Evolutionary conservation across 2,797 vertebrate species (phyloP).

Genomic region (Gastrophryne carolinensis): DNA sequence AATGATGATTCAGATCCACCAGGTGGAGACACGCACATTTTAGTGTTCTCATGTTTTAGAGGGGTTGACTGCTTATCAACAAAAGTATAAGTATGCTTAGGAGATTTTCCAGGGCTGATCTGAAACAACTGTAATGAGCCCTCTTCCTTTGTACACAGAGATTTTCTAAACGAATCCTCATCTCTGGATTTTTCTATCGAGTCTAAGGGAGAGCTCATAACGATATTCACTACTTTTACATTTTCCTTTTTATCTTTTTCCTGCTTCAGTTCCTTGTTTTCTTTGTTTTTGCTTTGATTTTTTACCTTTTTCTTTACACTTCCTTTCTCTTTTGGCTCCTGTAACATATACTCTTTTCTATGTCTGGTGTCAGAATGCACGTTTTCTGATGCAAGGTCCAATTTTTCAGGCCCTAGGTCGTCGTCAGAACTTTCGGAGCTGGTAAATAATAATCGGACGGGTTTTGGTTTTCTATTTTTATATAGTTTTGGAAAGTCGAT

Average conservation of each 20-base stretch:
- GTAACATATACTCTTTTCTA: constrained; percentile 80
- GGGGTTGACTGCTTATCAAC: constrained; percentile 87
- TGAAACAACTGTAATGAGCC: constrained; percentile 94
- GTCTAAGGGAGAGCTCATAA: constrained; percentile 74
- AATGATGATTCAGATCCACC: constrained; percentile 77
- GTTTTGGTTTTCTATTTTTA: constrained; percentile 89
- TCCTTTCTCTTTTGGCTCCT: constrained; percentile 90
- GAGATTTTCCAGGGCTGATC: constrained; percentile 88
- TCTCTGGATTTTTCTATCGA: constrained; percentile 84
- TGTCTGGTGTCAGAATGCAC: constrained; percentile 76
- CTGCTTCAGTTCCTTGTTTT: constrained; percentile 89
- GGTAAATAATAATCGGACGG: constrained; percentile 81
- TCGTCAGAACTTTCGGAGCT: constrained; percentile 95
- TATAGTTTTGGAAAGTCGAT: constrained; percentile 74
- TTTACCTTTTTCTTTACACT: constrained; percentile 95
- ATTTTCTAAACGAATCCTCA: constrained; percentile 93
- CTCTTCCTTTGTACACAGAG: constrained; percentile 93
- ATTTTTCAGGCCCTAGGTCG: constrained; percentile 84
- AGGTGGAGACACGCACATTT: constrained; percentile 81
- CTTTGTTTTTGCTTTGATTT: constrained; percentile 97
- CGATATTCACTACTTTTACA: constrained; percentile 80
- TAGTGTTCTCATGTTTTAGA: constrained; percentile 91
- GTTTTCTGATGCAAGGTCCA: constrained; percentile 80
- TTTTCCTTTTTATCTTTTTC: constrained; percentile 90
- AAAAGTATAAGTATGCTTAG: constrained; percentile 88